Evolutionary conservation across 2,113 vertebrate genomes (phyloP), one percentile per base, ranked within the genome.

Genomic region (Dinomys branickii): DNA sequence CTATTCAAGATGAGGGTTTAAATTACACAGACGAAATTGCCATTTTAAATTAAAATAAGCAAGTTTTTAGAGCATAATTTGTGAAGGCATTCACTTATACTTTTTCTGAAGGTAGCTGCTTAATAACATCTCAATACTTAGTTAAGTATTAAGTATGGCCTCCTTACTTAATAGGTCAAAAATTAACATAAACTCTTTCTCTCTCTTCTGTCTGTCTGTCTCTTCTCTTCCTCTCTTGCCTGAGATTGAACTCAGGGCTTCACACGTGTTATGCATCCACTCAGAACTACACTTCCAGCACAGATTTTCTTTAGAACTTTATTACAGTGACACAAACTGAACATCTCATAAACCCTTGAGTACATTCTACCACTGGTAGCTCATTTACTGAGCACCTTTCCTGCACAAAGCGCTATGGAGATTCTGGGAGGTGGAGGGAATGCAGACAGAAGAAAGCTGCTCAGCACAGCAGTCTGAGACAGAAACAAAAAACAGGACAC

Each of bases 1-100:
- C 52, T 63, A 82, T 89, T 96, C 89, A 96, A 97, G 97, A 88
- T 75, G 61, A 85, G 38, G 56, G 69, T 91, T 94, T 91, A 94
- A 95, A 83, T 85, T 87, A 73, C 56, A 81, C 5, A 33, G 35
- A 20, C 93, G 92, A 96, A 85, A 22, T 33, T 90, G 84, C 44
- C 92, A 85, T 89, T 94, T 95, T 92, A 94, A 97, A 88, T 95
- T n/a, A 90, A 96, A 95, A 90, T 88, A 95, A 95, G 95, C n/a
- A 86, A 88, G 22, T 56, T 94, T 54, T 82, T 58, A 83, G 38
- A 82, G 59, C n/a, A 65, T 54, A 82, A 94, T 80, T 94, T 92
- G 82, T 71, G 7, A 93, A 63, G 71, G 80, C 33, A 90, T 65
- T 78, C 24, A 88, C 63, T 85, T 82, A 87, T 12, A 52, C 20